A percentile compares a stretch with the other conserved stretches of the same genome.
Evolutionary conservation across 2,888 invertebrate species (phyloP).

Genomic region (Congeria kusceri): DNA sequence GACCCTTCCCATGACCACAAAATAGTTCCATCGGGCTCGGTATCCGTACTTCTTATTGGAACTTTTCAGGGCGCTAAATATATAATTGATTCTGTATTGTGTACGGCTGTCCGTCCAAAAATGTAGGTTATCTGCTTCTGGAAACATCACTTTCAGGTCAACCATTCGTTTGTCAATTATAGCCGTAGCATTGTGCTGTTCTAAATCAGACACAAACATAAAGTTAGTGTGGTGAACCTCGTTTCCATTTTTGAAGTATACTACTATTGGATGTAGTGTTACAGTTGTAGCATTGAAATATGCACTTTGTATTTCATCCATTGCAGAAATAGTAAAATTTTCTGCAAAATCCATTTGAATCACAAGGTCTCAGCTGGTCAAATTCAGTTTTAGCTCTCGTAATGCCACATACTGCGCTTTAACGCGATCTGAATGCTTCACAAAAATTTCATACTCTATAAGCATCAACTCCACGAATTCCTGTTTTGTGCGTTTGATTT

Average conservation of each 20-base stretch:
- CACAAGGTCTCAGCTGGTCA: slow-evolving; percentile 22
- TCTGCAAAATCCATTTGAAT: slow-evolving; percentile 64
- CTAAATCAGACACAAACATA: slow-evolving; percentile 31
- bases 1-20: slow-evolving; percentile 29
- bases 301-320: slow-evolving; percentile 47
- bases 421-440: slow-evolving; percentile 32
- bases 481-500: neutral
- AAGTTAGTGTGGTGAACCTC: slow-evolving; percentile 17
- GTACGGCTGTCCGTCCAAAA: slow-evolving; percentile 66
- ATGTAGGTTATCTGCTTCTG: slow-evolving; percentile 9
- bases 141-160: slow-evolving; percentile 23
- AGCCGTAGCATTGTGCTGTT: slow-evolving; percentile 38
- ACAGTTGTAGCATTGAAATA: slow-evolving; percentile 48
- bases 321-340: slow-evolving; percentile 43
- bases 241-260: slow-evolving; percentile 4
- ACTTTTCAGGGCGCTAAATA: slow-evolving; percentile 43
- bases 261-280: slow-evolving; percentile 44
- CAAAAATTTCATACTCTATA: slow-evolving; percentile 33
- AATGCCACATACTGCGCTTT: slow-evolving; percentile 27
- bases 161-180: slow-evolving; percentile 35
- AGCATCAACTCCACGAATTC: slow-evolving; percentile 30
- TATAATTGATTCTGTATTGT: slow-evolving; percentile 57
- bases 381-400: slow-evolving; percentile 40
- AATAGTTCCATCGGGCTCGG: slow-evolving; percentile 24
- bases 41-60: slow-evolving; percentile 33